A percentile compares a stretch with the other conserved stretches of the same genome.
Conservation (phyloP, 1,140 invertebrate species). For the Cryptotermes secundus region DNA sequence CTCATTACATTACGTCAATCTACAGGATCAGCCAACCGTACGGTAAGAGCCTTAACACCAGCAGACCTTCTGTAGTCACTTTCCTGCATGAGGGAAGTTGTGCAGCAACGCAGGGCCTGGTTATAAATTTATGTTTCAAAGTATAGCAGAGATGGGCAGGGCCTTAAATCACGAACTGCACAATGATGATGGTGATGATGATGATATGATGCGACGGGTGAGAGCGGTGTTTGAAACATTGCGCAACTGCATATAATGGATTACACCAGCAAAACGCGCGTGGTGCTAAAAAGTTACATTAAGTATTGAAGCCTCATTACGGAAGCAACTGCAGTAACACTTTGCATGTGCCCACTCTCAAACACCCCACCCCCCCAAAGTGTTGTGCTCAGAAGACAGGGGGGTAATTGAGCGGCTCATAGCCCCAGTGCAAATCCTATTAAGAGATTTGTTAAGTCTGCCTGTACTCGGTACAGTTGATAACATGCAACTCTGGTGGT, state of each 20-base stretch:
- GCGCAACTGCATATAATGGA: neutral
- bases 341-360: neutral
- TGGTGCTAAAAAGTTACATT: neutral
- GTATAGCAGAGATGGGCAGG: neutral
- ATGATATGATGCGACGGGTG: neutral
- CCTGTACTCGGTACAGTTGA: neutral
- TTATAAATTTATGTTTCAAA: neutral
- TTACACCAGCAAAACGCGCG: no score
- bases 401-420: constrained; percentile 30
- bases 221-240: neutral
- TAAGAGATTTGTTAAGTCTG: constrained; percentile 32
- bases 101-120: neutral
- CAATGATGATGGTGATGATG: neutral
- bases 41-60: no score
- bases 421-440: constrained; percentile 32
- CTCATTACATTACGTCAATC: no score
- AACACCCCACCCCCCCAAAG: neutral
- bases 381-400: neutral
- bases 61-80: no score
- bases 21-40: no score
- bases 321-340: neutral
- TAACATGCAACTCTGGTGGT: neutral
- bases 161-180: no score
- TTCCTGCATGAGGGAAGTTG: no score
- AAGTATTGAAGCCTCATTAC: constrained; percentile 19